Evolutionary conservation across 2,888 invertebrate species (phyloP), one percentile per base, ranked within the genome.

Genomic region (Apoderus coryli): DNA sequence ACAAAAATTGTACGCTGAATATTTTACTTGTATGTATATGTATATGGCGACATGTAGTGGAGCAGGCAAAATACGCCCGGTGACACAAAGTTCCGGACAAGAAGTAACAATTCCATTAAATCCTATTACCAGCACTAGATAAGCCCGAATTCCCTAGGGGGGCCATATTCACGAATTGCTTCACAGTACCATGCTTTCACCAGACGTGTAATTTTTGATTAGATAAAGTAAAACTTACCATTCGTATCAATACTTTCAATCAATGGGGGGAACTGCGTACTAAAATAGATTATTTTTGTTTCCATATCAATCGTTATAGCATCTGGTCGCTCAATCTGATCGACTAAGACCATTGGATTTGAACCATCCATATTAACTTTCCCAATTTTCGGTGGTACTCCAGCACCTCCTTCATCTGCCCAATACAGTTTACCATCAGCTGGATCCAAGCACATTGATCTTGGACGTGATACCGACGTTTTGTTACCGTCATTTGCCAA

Each of bases 391-490:
- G 78, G 68, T 0, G 86, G 84, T 0, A 90, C 82, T 2, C 86
- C 88, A 36, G 66, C 76, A 5, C 89, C 90, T 6, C 96, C 96
- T 42, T 86, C 84, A 51, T 98, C 98, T 6, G 92, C 71, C 96
- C 96, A 98, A 61, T 88, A 98, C 14, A 93, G 59, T 60, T 81
- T 79, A 64, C 96, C 96, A 45, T 85, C 82, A n/a, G 72, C 70
- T 0, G 96, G 92, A 61, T 96, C 90, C 16, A 98, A 63, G 32
- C 81, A 85, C 36, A 98, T 70, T 0, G 84, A 72, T 45, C 73
- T 79, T 0, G 96, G 96, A 44, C 76, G 76, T 0, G 89, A 82
- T 2, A 95, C 85, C 0, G 89, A 89, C 0, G 72, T 71, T 34
- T 65, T 72, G 41, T 76, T 82, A 0, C 92, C 92, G 49, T 89